Evolutionary conservation across 2,797 vertebrate genomes (phyloP).

Genomic region (Ctenopoma kingsleyae): DNA sequence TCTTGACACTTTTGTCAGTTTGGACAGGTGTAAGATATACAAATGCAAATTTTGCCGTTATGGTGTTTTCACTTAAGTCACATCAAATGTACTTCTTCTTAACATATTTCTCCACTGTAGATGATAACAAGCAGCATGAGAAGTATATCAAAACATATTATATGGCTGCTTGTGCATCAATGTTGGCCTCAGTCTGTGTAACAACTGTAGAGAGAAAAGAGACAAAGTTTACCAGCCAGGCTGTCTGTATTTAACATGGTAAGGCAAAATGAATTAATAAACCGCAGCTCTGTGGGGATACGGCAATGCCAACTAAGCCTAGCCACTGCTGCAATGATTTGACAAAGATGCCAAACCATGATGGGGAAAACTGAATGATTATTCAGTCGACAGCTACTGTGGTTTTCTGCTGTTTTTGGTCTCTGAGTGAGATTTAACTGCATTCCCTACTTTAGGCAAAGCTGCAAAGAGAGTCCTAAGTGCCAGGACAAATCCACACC

Average conservation of each 20-base stretch:
- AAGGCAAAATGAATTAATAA: constrained; percentile 37
- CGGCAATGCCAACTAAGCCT: constrained; percentile 25
- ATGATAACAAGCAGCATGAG: constrained; percentile 45
- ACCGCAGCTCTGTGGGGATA: constrained; percentile 47
- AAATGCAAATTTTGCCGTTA: constrained; percentile 58
- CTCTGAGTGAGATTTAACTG: constrained; percentile 48
- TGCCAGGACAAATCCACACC: constrained; percentile 48
- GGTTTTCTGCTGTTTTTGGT: constrained; percentile 44
- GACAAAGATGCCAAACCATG: constrained; percentile 52
- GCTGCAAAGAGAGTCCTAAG: constrained; percentile 27
- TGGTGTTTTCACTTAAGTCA: constrained; percentile 57
- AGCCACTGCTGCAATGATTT: constrained; percentile 25
- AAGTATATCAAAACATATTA: constrained; percentile 48
- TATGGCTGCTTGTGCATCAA: constrained; percentile 42
- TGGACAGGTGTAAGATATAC: constrained; percentile 75
- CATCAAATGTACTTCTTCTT: constrained; percentile 58
- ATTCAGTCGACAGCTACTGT: constrained; percentile 31
- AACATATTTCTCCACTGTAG: constrained; percentile 28
- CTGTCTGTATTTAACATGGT: constrained; percentile 48
- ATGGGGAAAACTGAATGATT: constrained; percentile 43
- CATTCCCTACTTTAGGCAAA: constrained; percentile 38
- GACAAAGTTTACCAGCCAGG: constrained; percentile 33
- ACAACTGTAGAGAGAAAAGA: constrained; percentile 11
- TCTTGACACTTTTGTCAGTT: constrained; percentile 69
- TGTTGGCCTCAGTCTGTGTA: constrained; percentile 24